Base-by-base conservation (phyloP, 2,888 invertebrate genomes). In the Epicampocera succincta region DNA sequence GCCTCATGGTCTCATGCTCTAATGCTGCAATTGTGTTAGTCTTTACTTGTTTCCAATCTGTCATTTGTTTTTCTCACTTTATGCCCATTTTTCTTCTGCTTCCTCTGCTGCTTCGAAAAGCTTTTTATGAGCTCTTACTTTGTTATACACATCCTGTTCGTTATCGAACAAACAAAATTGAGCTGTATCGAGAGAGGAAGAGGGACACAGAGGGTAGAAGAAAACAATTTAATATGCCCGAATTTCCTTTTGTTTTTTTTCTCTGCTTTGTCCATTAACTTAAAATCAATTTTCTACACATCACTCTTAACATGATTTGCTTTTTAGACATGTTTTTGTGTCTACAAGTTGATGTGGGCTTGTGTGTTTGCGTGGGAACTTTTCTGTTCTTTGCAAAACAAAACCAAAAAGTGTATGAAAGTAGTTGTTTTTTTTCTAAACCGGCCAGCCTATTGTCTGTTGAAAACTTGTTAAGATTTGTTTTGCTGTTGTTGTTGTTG, bases 261-360 rank as follows among this genome's bases (percentile, higher is more conserved):
- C 40, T 15, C 8, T 40, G 71, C 42, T 69, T 58, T 63, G 21
- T 52, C 33, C 58, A 73, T 74, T 82, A 75, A 46, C 54, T 75
- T 71, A 61, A 82, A 82, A 82, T 78, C 78, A 82, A 78, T 82
- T 82, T 82, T 52, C 69, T 29, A 52, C 60, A 54, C 65, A 78
- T 66, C 78, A 52, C 40, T 71, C 46, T 66, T 60, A 74, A 46
- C 52, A 77, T 68, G 52, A 74, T 66, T 71, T 74, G 44, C 33
- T 25, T 52, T 60, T 54, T 44, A 8, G 33, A 1, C n/a, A 1
- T 40, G 2, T 8, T 58, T 21, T 58, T 6, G 3, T 42, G n/a
- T 40, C 5, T 21, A 0, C 0, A 19, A 58, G 17, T 46, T 29
- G 3, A 6, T 6, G 3, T 4, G 12, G 8, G 17, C 21, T n/a